phyloP scores from a whole-genome alignment of 2,113 vertebrate genomes.

The Clarias gariepinus region DNA sequence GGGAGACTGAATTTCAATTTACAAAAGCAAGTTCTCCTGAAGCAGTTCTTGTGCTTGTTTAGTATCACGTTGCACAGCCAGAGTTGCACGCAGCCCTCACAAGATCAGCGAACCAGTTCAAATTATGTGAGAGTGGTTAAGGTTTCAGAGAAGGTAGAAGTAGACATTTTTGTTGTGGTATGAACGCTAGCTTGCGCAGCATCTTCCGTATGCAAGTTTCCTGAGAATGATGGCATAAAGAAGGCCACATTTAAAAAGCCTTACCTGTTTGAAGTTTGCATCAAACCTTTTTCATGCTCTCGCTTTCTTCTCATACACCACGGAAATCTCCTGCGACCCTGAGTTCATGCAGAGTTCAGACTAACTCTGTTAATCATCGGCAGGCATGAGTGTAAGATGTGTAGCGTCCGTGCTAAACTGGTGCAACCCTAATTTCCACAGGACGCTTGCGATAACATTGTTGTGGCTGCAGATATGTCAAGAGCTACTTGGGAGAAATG shows the following conservation, averaged over 20 bases:
- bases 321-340: not conserved
- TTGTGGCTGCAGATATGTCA: not conserved
- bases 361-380: slow-evolving; percentile 5
- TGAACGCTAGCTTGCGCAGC: not conserved
- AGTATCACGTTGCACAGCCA: not conserved
- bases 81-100: not conserved
- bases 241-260: slow-evolving; percentile 20
- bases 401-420: not conserved
- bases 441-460: not conserved
- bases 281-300: not conserved
- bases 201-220: not conserved
- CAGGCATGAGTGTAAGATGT: not conserved
- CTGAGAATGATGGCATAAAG: slow-evolving; percentile 5
- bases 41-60: not conserved
- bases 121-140: not conserved
- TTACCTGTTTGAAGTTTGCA: slow-evolving; percentile 5
- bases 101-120: not conserved
- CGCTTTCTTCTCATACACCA: not conserved
- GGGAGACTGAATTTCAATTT: slow-evolving; percentile 36
- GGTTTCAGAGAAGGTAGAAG: not conserved
- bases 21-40: slow-evolving; percentile 7
- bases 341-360: not conserved
- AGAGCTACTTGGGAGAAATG: not conserved
- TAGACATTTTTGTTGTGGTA: not conserved
- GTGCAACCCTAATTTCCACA: not conserved